These are phyloP conservation scores for Gastracanthus pulcherrimus DNA, from an alignment of 2,888 invertebrate genomes.

Conservation along the genomic window DNA sequence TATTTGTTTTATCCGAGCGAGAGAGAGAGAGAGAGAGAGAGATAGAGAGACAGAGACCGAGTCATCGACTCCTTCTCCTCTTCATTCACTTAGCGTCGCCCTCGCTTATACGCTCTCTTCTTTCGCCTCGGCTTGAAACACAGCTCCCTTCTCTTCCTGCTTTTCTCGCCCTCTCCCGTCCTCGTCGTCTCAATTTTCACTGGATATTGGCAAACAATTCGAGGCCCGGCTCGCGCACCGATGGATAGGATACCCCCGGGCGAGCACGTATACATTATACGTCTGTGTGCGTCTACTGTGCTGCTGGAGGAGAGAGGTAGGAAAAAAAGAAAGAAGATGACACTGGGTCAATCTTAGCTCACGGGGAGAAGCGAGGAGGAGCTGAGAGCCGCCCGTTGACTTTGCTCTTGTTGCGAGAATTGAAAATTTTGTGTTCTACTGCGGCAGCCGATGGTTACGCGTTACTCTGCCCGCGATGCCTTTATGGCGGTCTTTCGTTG, in stretches of 20 bases:
- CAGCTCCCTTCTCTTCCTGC: not conserved
- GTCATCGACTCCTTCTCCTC: slow-evolving; percentile 47
- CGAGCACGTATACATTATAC: slow-evolving; percentile 12
- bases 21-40: not conserved
- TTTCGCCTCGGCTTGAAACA: slow-evolving; percentile 14
- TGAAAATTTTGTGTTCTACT: not conserved
- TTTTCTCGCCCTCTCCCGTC: no score
- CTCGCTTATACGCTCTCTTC: slow-evolving; percentile 26
- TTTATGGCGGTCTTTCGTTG: no score
- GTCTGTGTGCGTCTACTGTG: not conserved
- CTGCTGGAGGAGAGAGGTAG: not conserved
- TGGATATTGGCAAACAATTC: slow-evolving; percentile 56
- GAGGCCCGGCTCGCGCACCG: not conserved
- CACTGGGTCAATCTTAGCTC: slow-evolving; percentile 34
- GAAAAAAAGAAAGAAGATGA: not conserved
- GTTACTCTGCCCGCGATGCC: no score
- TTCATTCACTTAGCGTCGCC: slow-evolving; percentile 56
- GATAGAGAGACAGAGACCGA: slow-evolving; percentile 3
- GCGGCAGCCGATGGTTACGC: not conserved
- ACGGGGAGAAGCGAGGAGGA: no score
- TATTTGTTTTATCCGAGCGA: slow-evolving; percentile 53
- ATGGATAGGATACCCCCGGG: slow-evolving; percentile 22
- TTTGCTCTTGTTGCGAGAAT: not conserved
- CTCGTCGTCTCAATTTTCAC: slow-evolving; percentile 54
- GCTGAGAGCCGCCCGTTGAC: not conserved